Conservation (phyloP, 1,140 invertebrate genomes). For the Rhynchophorus ferrugineus region DNA sequence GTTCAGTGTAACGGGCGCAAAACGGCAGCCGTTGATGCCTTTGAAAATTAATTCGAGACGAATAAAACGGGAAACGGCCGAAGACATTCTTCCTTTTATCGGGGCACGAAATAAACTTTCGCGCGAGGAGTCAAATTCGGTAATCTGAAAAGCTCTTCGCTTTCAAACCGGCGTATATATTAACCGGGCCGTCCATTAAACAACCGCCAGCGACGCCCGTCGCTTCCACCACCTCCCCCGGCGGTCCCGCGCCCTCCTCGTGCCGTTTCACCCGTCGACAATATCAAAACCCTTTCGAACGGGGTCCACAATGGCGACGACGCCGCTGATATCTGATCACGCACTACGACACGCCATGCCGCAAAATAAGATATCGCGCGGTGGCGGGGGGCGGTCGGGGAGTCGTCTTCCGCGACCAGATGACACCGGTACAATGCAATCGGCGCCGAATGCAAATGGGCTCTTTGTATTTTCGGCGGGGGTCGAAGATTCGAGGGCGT, state of each 20-base stretch:
- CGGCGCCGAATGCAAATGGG: conserved; percentile 1
- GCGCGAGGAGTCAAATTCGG: neutral
- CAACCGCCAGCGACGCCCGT: too few species aligned
- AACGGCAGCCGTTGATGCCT: neutral
- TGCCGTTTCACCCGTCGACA: neutral
- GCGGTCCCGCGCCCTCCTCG: too few species aligned
- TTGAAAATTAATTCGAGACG: neutral
- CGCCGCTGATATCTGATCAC: conserved; percentile 4
- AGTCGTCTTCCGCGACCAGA: neutral
- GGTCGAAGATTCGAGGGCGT: neutral
- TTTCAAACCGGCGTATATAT: neutral
- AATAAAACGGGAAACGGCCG: neutral
- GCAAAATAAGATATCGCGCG: conserved; percentile 3
- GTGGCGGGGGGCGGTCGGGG: neutral
- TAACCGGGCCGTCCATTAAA: too few species aligned
- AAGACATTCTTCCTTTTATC: neutral
- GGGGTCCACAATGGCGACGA: neutral
- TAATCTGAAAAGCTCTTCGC: neutral
- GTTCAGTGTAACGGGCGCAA: neutral
- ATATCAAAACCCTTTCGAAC: neutral
- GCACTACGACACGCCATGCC: neutral
- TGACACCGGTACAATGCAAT: conserved; percentile 4
- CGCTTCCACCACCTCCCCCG: too few species aligned
- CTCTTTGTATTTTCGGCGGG: neutral
- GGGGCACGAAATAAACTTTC: neutral